Percentiles rank a stretch among this genome's conserved stretches.
Conservation (phyloP, 2,797 vertebrate species). For the Spheniscus humboldti region DNA sequence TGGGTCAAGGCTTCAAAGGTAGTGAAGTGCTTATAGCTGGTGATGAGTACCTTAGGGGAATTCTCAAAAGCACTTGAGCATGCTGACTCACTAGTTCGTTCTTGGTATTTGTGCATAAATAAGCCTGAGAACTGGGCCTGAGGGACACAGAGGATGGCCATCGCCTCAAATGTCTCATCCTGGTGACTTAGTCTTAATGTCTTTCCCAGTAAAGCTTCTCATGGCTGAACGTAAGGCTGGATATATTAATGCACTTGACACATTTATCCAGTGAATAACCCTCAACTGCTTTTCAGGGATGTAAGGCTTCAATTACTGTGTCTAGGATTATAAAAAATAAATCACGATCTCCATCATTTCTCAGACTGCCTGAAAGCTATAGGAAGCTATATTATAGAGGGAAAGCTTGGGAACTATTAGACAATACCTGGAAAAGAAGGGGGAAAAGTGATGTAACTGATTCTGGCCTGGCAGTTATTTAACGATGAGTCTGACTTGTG, state of each 20-base stretch:
- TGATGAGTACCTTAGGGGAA: not conserved
- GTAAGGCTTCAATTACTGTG: not conserved
- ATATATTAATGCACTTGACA: not conserved
- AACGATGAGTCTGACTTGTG: not conserved
- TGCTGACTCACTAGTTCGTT: not conserved
- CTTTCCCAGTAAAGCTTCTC: not conserved
- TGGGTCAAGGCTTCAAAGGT: not conserved
- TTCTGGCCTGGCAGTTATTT: not conserved
- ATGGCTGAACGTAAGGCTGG: not conserved
- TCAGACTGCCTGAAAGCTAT: not conserved
- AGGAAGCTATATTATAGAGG: not conserved
- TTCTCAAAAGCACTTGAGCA: not conserved
- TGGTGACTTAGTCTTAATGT: not conserved
- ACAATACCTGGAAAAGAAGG: constrained; percentile 33
- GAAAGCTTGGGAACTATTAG: not conserved
- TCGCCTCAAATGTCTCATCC: not conserved
- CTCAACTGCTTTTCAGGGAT: not conserved
- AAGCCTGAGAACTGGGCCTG: not conserved
- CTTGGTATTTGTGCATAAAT: not conserved
- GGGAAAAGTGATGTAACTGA: not conserved
- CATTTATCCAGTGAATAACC: not conserved
- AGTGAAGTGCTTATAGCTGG: not conserved
- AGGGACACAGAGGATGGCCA: not conserved
- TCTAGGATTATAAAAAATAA: constrained; percentile 10
- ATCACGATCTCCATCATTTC: not conserved